Conservation (phyloP, 1,140 invertebrate species). For the Platorchestia sp. region DNA sequence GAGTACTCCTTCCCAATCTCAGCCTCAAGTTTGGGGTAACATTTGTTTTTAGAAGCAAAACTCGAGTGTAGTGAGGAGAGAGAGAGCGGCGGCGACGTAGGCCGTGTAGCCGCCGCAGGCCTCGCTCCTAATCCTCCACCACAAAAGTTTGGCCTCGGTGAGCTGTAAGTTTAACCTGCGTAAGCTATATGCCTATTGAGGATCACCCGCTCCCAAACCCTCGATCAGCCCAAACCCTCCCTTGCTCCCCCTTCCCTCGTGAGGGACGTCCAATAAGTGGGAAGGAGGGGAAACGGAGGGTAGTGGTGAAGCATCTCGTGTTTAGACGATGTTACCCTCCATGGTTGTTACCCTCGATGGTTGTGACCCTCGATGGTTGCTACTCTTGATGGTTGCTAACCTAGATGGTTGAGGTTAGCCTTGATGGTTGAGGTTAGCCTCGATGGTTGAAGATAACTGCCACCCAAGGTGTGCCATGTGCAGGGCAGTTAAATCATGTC, state of each 20-base stretch:
- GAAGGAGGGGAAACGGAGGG: background rate
- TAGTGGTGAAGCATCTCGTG: background rate
- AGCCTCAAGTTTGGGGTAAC: background rate
- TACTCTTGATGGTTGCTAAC: too few species aligned
- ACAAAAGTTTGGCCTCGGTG: conserved; percentile 39
- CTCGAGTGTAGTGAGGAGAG: background rate
- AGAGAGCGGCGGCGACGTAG: background rate
- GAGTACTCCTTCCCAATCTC: background rate
- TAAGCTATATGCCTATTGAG: conserved; percentile 54
- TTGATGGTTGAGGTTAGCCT: too few species aligned
- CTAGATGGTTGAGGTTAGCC: too few species aligned
- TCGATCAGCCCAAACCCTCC: background rate
- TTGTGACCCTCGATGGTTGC: too few species aligned
- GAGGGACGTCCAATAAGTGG: background rate
- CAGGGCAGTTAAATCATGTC: too few species aligned
- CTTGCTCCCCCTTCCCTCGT: background rate
- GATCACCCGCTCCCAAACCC: conserved; percentile 11
- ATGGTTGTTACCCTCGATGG: too few species aligned
- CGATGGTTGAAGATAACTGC: too few species aligned
- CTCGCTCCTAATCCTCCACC: background rate
- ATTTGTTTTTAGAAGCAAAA: background rate
- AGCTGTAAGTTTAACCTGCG: conserved; percentile 44
- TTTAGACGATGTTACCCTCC: background rate
- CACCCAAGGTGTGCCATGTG: too few species aligned
- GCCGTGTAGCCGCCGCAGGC: background rate